phyloP scores from a whole-genome alignment of 1,140 invertebrate genomes.

The Bathynomus jamesi region DNA sequence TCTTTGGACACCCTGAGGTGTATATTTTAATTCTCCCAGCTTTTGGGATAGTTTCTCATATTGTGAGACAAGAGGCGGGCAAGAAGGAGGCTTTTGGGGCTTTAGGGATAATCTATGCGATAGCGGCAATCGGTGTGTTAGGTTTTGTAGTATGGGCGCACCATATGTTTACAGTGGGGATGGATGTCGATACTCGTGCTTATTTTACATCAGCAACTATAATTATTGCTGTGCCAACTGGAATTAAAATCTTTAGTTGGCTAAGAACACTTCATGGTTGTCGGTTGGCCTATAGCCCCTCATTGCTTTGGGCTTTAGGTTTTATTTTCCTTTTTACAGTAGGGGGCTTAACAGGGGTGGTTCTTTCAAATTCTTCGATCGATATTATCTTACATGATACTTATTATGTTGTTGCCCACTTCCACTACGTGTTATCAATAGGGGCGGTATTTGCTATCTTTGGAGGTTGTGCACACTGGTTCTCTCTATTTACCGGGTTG shows the following conservation, averaged over 20 bases:
- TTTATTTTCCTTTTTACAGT: constrained; percentile 60
- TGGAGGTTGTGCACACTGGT: constrained; percentile 41
- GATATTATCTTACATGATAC: constrained; percentile 64
- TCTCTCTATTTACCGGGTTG: constrained; percentile 40
- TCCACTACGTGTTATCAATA: constrained; percentile 53
- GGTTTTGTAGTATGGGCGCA: constrained; percentile 60
- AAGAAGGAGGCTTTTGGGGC: constrained; percentile 53
- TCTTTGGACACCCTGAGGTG: constrained; percentile 68
- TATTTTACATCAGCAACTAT: constrained; percentile 65
- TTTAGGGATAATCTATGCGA: constrained; percentile 56
- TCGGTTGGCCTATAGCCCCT: constrained; percentile 49
- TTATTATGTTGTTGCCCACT: constrained; percentile 67
- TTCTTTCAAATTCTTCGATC: constrained; percentile 61
- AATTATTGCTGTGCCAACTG: constrained; percentile 53
- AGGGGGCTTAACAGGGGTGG: constrained; percentile 46
- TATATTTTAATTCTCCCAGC: constrained; percentile 59
- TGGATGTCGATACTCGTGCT: constrained; percentile 61
- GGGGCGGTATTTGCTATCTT: constrained; percentile 46
- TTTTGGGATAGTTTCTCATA: constrained; percentile 57
- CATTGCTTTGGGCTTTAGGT: constrained; percentile 56
- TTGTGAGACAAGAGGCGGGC: constrained; percentile 53
- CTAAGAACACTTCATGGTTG: constrained; percentile 42
- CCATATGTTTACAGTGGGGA: constrained; percentile 64
- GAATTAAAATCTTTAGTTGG: constrained; percentile 58
- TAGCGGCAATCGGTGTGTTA: constrained; percentile 56